Conservation (phyloP, 2,888 invertebrate species). For the Epinotia ramella region DNA sequence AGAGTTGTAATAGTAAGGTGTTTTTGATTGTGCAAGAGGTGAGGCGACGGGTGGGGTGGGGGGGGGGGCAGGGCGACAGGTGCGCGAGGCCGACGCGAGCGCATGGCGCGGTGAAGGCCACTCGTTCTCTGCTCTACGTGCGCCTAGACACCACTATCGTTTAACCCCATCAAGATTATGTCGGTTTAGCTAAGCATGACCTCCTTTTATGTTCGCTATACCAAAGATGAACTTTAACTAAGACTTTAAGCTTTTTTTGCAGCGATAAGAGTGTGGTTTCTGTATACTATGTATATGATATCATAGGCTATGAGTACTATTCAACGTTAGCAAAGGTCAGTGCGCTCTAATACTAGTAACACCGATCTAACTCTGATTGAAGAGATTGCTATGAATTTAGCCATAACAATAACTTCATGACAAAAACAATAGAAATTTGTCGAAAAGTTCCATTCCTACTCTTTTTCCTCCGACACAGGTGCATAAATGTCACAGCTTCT, state of each 20-base stretch:
- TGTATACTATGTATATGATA: too few species aligned
- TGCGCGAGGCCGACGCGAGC: slow-evolving; percentile 72
- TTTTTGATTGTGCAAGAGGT: slow-evolving; percentile 67
- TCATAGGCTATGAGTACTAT: neutral
- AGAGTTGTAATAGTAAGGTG: slow-evolving; percentile 66
- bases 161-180: slow-evolving; percentile 45
- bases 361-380: neutral
- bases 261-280: neutral
- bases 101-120: slow-evolving; percentile 75
- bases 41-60: slow-evolving; percentile 44
- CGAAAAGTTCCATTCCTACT: slow-evolving; percentile 2
- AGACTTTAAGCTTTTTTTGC: neutral
- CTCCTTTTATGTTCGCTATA: slow-evolving; percentile 26
- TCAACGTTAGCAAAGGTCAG: neutral
- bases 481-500: slow-evolving; percentile 39
- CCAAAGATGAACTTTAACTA: slow-evolving; percentile 27
- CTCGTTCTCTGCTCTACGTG: slow-evolving; percentile 65
- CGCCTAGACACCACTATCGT: slow-evolving; percentile 39
- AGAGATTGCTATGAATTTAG: neutral
- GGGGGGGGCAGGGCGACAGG: slow-evolving; percentile 68
- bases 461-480: slow-evolving; percentile 34
- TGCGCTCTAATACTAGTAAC: neutral
- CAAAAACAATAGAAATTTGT: slow-evolving; percentile 3
- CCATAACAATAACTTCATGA: neutral
- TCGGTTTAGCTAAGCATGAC: slow-evolving; percentile 38